These are phyloP conservation scores for Sebastes minor DNA, from an alignment of 2,797 vertebrate genomes.

Conservation along the genomic window DNA sequence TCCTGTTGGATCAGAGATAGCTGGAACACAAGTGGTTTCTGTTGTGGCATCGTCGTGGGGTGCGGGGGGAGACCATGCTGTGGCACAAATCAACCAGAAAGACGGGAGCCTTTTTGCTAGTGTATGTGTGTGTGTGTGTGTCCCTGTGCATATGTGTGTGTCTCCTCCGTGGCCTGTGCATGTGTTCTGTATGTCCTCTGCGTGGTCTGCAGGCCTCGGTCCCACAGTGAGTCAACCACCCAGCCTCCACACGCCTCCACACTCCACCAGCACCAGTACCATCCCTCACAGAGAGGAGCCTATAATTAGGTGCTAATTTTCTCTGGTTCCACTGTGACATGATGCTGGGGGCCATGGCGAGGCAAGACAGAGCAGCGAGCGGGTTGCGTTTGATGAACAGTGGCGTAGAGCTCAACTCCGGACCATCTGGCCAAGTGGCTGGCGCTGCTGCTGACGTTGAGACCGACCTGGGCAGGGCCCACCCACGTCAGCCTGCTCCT, in stretches of 20 bases:
- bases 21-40: slow-evolving; percentile 65
- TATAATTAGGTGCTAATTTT: slow-evolving; percentile 82
- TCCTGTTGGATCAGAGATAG: slow-evolving; percentile 69
- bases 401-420: slow-evolving; percentile 47
- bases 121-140: neutral
- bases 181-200: slow-evolving; percentile 43
- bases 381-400: slow-evolving; percentile 61
- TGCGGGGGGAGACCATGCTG: slow-evolving; percentile 36
- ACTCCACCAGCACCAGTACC: slow-evolving; percentile 60
- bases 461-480: slow-evolving; percentile 54
- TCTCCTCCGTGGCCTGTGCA: slow-evolving; percentile 25
- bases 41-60: slow-evolving; percentile 40
- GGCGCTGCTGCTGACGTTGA: slow-evolving; percentile 46
- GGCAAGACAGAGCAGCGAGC: slow-evolving; percentile 47
- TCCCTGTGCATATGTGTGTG: slow-evolving; percentile 24
- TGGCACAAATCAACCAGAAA: slow-evolving; percentile 56
- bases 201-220: slow-evolving; percentile 34
- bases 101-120: slow-evolving; percentile 12
- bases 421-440: slow-evolving; percentile 74
- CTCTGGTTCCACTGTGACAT: slow-evolving; percentile 72
- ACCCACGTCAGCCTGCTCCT: slow-evolving; percentile 73
- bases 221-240: slow-evolving; percentile 65
- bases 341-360: slow-evolving; percentile 66
- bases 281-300: slow-evolving; percentile 73
- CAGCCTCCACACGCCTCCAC: slow-evolving; percentile 67